phyloP scores from a whole-genome alignment of 2,113 vertebrate species.

The Haemorhous mexicanus region DNA sequence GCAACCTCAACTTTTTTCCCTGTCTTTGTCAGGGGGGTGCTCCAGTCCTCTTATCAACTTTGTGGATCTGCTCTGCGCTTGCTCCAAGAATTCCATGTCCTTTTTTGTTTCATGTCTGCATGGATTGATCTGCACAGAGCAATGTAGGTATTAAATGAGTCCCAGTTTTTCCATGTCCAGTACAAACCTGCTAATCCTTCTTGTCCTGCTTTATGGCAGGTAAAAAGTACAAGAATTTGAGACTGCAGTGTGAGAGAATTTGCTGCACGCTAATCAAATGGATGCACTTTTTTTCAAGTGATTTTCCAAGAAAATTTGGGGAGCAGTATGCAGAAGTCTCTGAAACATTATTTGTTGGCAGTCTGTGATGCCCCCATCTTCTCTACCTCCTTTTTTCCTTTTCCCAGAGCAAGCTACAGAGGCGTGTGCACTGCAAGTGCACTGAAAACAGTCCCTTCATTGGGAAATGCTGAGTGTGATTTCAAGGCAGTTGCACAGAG shows the following conservation, averaged over 20 bases:
- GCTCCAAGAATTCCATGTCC: neutral
- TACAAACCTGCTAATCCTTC: neutral
- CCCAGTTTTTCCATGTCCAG: neutral
- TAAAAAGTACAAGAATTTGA: neutral
- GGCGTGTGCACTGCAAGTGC: neutral
- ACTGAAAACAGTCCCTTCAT: neutral
- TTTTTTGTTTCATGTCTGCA: neutral
- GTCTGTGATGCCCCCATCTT: neutral
- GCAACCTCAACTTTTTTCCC: neutral
- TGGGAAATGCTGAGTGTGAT: neutral
- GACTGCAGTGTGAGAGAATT: neutral
- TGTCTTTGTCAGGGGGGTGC: neutral
- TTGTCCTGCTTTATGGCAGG: neutral
- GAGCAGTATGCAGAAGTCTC: neutral
- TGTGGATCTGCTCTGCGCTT: neutral
- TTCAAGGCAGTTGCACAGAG: neutral
- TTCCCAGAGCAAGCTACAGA: neutral
- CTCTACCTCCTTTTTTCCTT: neutral
- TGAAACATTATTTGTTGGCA: neutral
- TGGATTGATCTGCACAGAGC: neutral
- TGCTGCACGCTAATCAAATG: neutral
- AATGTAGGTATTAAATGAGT: accelerated
- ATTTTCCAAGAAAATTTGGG: neutral
- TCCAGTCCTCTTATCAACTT: neutral
- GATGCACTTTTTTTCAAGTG: neutral